Evolutionary conservation across 2,888 invertebrate genomes (phyloP).

Genomic region (Drosophila rellima): DNA sequence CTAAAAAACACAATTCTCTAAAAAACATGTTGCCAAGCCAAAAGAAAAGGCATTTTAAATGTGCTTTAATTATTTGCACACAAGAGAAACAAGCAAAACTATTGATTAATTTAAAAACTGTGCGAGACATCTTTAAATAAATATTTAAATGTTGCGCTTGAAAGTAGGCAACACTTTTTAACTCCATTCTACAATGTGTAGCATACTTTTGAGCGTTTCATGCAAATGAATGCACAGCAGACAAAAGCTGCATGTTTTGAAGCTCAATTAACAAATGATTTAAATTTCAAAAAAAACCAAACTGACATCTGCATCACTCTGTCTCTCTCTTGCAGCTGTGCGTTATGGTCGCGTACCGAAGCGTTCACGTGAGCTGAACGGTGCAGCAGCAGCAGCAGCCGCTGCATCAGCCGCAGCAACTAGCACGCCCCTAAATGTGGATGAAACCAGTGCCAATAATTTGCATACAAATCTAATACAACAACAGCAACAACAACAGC

Average conservation of each 20-base stretch:
- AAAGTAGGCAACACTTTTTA: slow-evolving; percentile 27
- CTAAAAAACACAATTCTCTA: slow-evolving; percentile 8
- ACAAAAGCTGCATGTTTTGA: slow-evolving; percentile 3
- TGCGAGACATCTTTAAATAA: background rate
- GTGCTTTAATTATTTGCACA: slow-evolving; percentile 25
- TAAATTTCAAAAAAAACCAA: background rate
- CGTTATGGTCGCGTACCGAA: slow-evolving; percentile 98
- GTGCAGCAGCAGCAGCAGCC: slow-evolving; percentile 69
- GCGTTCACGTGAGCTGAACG: slow-evolving; percentile 92
- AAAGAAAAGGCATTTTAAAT: slow-evolving; percentile 14
- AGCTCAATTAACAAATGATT: slow-evolving; percentile 2
- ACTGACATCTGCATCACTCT: background rate
- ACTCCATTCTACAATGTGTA: background rate
- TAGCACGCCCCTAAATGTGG: slow-evolving; percentile 68
- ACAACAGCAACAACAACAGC: slow-evolving; percentile 61
- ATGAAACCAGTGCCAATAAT: slow-evolving; percentile 67
- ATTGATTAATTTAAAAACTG: background rate
- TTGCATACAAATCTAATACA: slow-evolving; percentile 64
- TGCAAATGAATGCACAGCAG: background rate
- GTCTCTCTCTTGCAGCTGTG: slow-evolving; percentile 90
- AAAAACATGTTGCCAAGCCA: slow-evolving; percentile 30
- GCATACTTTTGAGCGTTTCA: slow-evolving; percentile 28
- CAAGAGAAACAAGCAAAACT: background rate
- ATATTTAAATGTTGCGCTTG: background rate
- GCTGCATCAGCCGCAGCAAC: slow-evolving; percentile 51